phyloP scores from a whole-genome alignment of 2,113 vertebrate species.

The Deroptyus accipitrinus region DNA sequence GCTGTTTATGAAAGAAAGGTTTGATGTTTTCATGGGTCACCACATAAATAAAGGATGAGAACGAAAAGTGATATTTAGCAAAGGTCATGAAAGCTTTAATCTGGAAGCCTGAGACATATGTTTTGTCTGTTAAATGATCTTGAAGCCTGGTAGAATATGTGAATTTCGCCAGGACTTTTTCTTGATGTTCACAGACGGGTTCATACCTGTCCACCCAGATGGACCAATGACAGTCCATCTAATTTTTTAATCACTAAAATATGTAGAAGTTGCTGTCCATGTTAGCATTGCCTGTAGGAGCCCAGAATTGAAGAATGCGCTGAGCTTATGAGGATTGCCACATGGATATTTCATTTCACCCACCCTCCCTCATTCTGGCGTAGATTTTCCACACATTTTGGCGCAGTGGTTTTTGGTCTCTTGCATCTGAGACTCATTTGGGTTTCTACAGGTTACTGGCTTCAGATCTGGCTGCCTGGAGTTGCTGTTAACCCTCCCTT shows the following conservation, averaged over 20 bases:
- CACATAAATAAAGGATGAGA: constrained; percentile 22
- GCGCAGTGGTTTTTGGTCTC: not conserved
- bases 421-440: not conserved
- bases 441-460: not conserved
- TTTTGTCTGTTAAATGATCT: not conserved
- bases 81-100: constrained; percentile 4
- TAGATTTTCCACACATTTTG: not conserved
- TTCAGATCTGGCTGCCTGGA: not conserved
- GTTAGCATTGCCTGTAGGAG: not conserved
- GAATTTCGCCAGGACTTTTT: not conserved
- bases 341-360: not conserved
- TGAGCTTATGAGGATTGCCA: not conserved
- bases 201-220: not conserved
- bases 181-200: not conserved
- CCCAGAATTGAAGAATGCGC: not conserved
- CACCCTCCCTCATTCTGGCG: not conserved
- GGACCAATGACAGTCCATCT: not conserved
- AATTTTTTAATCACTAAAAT: not conserved
- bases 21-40: constrained; percentile 37
- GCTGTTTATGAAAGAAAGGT: not conserved
- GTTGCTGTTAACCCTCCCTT: not conserved
- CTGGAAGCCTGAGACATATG: not conserved
- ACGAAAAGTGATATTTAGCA: not conserved
- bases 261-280: not conserved
- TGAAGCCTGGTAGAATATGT: not conserved